Conservation (phyloP, 2,113 vertebrate genomes). For the Centropus unirufus region DNA sequence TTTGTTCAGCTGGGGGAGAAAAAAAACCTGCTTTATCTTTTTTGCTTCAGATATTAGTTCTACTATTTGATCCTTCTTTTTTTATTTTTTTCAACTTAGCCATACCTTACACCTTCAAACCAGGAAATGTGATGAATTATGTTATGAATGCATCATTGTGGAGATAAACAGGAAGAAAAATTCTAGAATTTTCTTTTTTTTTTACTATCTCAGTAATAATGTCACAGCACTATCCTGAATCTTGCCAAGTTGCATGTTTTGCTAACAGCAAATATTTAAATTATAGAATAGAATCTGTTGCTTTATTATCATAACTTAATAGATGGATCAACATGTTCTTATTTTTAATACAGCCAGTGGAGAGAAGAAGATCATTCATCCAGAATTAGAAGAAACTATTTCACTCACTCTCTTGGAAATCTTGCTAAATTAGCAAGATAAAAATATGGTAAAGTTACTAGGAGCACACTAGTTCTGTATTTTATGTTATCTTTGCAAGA, state of each 20-base stretch:
- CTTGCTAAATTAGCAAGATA: background rate
- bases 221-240: background rate
- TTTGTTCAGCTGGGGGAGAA: background rate
- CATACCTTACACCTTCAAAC: background rate
- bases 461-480: background rate
- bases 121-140: background rate
- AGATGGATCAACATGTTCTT: slow-evolving; percentile 2
- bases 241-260: slow-evolving; percentile 1
- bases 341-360: background rate
- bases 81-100: background rate
- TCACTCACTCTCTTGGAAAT: background rate
- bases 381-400: background rate
- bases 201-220: background rate
- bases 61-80: background rate
- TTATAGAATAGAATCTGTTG: slow-evolving; percentile 22
- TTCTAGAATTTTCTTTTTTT: background rate
- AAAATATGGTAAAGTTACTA: background rate
- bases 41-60: background rate
- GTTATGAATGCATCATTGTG: background rate
- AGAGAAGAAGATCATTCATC: background rate
- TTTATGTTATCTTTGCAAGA: background rate
- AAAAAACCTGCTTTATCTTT: background rate
- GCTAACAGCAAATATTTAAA: slow-evolving; percentile 34
- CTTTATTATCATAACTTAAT: slow-evolving; percentile 33
- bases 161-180: slow-evolving; percentile 13